Conservation (phyloP, 2,888 invertebrate genomes). For the Ophion slaviceki region DNA sequence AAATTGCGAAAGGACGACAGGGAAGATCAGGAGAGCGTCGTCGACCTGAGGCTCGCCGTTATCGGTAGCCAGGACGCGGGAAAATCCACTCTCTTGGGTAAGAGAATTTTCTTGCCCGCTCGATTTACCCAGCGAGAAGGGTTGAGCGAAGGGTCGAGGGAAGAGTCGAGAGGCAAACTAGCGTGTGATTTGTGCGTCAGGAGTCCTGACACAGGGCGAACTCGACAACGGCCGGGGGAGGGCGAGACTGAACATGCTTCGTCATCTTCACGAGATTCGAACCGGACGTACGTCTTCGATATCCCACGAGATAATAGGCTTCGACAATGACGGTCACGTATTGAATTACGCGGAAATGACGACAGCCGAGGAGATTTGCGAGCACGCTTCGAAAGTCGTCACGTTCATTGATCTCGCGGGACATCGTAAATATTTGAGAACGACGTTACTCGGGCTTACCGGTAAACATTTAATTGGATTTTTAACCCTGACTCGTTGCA, state of each 20-base stretch:
- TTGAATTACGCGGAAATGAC: constrained; percentile 95
- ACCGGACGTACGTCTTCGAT: constrained; percentile 97
- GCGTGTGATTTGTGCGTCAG: constrained; percentile 79
- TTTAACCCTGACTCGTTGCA: neutral
- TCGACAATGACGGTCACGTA: constrained; percentile 93
- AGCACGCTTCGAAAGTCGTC: constrained; percentile 95
- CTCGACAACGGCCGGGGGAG: constrained; percentile 97
- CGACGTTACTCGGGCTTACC: constrained; percentile 94
- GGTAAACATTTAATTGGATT: neutral
- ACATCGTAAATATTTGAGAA: constrained; percentile 97
- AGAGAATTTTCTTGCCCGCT: constrained; percentile 21
- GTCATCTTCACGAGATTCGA: constrained; percentile 97
- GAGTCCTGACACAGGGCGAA: constrained; percentile 97
- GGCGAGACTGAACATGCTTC: constrained; percentile 97
- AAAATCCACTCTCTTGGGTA: constrained; percentile 94
- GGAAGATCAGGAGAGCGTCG: constrained; percentile 92
- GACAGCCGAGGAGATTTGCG: constrained; percentile 97
- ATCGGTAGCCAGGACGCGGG: constrained; percentile 98
- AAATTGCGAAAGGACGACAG: constrained; percentile 86
- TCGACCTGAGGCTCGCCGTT: constrained; percentile 96
- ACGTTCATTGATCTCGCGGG: constrained; percentile 98
- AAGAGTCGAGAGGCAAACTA: neutral
- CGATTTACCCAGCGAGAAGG: neutral
- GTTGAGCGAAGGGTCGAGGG: neutral
- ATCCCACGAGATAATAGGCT: constrained; percentile 98